These are phyloP conservation scores for Agrochola lychnidis DNA, from an alignment of 2,888 invertebrate genomes.

Conservation along the genomic window DNA sequence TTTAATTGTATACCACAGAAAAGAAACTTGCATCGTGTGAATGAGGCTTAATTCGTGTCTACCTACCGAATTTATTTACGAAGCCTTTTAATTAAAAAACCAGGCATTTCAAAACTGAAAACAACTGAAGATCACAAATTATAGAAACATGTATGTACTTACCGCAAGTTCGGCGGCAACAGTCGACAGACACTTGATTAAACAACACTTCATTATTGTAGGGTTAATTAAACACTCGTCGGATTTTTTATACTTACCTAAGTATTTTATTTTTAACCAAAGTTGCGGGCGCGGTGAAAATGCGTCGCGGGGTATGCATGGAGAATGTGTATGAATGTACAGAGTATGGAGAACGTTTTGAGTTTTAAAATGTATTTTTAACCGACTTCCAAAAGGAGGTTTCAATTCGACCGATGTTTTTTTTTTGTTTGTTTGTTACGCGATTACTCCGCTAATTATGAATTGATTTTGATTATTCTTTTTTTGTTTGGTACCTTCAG, in stretches of 20 bases:
- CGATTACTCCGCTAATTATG: no score
- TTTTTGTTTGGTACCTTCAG: no score
- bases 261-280: conserved; percentile 47
- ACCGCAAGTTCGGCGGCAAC: conserved; percentile 21
- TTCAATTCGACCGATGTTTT: no score
- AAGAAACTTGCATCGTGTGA: no score
- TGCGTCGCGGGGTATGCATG: not conserved
- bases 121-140: not conserved
- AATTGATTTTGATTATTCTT: no score
- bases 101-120: not conserved
- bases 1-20: no score
- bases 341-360: not conserved
- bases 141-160: not conserved
- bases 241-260: conserved; percentile 32
- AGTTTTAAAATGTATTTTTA: conserved; percentile 1
- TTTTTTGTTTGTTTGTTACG: no score
- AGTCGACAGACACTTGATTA: conserved; percentile 45
- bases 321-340: not conserved
- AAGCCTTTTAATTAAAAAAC: not conserved
- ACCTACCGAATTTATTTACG: not conserved
- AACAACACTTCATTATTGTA: conserved; percentile 55
- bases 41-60: not conserved
- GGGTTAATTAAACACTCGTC: conserved; percentile 61
- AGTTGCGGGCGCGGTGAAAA: not conserved
- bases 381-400: no score